Evolutionary conservation across 2,113 vertebrate genomes (phyloP), one percentile per base, ranked within the genome.

Genomic region (Lasiurus borealis): DNA sequence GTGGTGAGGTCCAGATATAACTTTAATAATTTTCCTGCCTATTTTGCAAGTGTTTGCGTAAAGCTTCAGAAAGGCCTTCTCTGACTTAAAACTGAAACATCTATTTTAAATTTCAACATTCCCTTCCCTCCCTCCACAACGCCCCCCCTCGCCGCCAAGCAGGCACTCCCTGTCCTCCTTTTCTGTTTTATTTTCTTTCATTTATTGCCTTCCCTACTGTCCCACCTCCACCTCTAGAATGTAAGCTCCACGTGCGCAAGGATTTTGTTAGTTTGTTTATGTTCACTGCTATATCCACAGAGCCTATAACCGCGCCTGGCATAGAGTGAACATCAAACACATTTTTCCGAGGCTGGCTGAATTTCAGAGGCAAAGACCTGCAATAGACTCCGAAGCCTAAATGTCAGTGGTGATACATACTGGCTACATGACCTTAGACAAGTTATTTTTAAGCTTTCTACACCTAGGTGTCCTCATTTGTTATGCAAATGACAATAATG

Each of bases 401-500:
- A 64, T 46, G 40, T 59, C 15, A 23, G 44, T 5, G 48, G 4
- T 69, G 57, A 71, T 29, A 40, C 48, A 76, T 59, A 34, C n/a
- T 29, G 46, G 57, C 36, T 89, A 8, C 54, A 68, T n/a, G n/a
- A n/a, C n/a, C n/a, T n/a, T n/a, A n/a, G n/a, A n/a, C n/a, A n/a
- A n/a, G 19, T 77, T 75, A 64, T 54, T 91, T 95, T 91, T 29
- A 59, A 84, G 34, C 23, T 92, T 80, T 76, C 59, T 66, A 34
- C 59, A 52, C 36, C 34, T 50, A 72, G 7, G 4, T 88, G 29
- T 95, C n/a, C 34, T 68, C 82, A 44, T 11, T 50, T 44, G 68
- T 90, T 52, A 85, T 62, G 48, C 25, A 95, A 90, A 87, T 77
- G 25, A 80, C 95, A 89, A 94, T 16, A 52, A 75, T 80, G 77